Evolutionary conservation across 2,888 invertebrate genomes (phyloP).

Genomic region (Diogma glabrata): DNA sequence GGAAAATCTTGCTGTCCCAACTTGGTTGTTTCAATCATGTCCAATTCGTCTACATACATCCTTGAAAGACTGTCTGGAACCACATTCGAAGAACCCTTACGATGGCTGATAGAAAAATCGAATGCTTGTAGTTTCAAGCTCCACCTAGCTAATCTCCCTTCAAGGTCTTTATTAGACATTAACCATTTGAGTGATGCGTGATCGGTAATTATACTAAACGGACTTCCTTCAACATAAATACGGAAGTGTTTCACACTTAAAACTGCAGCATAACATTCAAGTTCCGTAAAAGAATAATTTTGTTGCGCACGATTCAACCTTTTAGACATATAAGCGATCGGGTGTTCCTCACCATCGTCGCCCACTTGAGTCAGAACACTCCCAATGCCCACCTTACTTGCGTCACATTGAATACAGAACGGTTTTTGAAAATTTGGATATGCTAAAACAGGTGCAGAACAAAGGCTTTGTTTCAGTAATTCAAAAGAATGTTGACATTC

Average conservation of each 20-base stretch:
- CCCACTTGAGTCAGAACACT: background rate
- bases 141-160: too few species aligned
- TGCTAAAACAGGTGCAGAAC: background rate
- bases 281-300: background rate
- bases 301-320: background rate
- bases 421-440: background rate
- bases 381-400: background rate
- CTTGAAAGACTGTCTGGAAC: background rate
- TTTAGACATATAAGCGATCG: background rate
- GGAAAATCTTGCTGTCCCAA: too few species aligned
- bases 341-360: background rate
- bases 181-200: too few species aligned
- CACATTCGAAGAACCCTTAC: background rate
- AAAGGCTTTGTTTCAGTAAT: background rate
- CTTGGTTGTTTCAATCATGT: too few species aligned
- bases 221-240: too few species aligned
- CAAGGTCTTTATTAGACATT: too few species aligned
- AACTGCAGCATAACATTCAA: background rate
- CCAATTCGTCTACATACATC: background rate
- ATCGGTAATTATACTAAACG: too few species aligned
- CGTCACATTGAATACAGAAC: background rate
- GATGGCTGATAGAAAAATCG: background rate
- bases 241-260: too few species aligned
- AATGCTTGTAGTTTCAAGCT: background rate
- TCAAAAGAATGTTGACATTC: constrained; percentile 11